Conservation (phyloP, 2,797 vertebrate species). For the Poecilia picta region DNA sequence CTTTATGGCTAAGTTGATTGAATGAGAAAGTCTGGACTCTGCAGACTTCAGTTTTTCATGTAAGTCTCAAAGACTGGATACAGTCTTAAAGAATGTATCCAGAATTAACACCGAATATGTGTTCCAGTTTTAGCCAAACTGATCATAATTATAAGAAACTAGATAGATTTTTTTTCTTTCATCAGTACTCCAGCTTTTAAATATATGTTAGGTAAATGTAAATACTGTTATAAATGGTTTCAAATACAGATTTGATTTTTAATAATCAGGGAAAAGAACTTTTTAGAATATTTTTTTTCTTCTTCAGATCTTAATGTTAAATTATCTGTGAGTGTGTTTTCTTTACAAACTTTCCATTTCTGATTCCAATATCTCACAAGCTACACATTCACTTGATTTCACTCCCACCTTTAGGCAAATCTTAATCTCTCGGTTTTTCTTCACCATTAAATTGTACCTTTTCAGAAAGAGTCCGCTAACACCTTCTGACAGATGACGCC, state of each 20-base stretch:
- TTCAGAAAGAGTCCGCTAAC: conserved; percentile 18
- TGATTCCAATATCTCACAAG: not conserved
- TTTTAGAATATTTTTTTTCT: not conserved
- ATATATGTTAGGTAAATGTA: not conserved
- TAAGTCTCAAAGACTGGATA: not conserved
- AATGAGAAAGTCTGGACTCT: not conserved
- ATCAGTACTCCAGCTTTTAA: not conserved
- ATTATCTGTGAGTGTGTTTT: not conserved
- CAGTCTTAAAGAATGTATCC: too few relatives aligned
- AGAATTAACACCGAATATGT: not conserved
- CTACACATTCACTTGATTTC: conserved; percentile 7
- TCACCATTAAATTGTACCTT: conserved; percentile 3
- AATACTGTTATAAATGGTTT: not conserved
- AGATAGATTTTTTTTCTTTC: not conserved
- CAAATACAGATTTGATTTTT: not conserved
- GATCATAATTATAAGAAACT: not conserved
- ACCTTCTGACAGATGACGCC: conserved; percentile 18
- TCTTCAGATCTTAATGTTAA: not conserved
- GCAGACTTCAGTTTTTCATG: not conserved
- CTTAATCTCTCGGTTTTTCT: not conserved
- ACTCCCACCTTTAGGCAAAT: conserved; percentile 5
- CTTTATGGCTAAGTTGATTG: not conserved
- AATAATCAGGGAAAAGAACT: not conserved
- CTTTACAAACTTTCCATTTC: not conserved
- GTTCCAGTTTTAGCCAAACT: not conserved